Percentiles rank a stretch among this genome's conserved stretches.
phyloP scores from a whole-genome alignment of 2,797 vertebrate genomes.

The Cichlasoma orientale region DNA sequence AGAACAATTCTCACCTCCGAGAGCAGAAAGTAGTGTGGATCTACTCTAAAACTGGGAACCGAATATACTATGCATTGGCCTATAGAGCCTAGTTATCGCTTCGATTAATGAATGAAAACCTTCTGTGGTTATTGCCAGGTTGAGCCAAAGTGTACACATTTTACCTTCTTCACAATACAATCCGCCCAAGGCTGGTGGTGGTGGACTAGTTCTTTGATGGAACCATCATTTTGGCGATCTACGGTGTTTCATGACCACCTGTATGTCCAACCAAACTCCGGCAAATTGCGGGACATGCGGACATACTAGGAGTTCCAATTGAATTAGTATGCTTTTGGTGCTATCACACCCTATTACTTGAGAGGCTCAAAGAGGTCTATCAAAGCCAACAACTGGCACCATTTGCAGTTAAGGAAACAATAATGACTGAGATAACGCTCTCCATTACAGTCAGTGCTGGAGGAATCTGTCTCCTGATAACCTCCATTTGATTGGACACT shows the following conservation, averaged over 20 bases:
- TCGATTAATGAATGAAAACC: conserved; percentile 12
- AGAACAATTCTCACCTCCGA: not conserved
- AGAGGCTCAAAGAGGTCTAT: conserved; percentile 36
- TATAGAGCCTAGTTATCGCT: not conserved
- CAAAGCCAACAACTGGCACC: conserved; percentile 32
- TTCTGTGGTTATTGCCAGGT: not conserved
- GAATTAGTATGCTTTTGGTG: conserved; percentile 39
- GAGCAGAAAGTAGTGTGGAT: not conserved
- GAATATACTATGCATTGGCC: not conserved
- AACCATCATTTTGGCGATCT: not conserved
- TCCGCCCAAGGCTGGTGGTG: not conserved
- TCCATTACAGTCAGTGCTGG: conserved; percentile 41
- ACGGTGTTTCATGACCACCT: not conserved
- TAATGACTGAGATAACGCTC: conserved; percentile 55
- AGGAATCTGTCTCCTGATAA: conserved; percentile 57
- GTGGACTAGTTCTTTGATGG: not conserved
- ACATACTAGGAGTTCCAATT: conserved; percentile 10
- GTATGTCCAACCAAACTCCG: not conserved
- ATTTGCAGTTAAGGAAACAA: conserved; percentile 63
- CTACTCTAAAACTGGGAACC: not conserved
- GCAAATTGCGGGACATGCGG: conserved; percentile 6
- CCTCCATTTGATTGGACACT: conserved; percentile 69
- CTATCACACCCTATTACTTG: conserved; percentile 50
- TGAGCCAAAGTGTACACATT: conserved; percentile 30
- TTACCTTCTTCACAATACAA: not conserved